Evolutionary conservation across 2,113 vertebrate genomes (phyloP).

Genomic region (Corythornis vintsioides): DNA sequence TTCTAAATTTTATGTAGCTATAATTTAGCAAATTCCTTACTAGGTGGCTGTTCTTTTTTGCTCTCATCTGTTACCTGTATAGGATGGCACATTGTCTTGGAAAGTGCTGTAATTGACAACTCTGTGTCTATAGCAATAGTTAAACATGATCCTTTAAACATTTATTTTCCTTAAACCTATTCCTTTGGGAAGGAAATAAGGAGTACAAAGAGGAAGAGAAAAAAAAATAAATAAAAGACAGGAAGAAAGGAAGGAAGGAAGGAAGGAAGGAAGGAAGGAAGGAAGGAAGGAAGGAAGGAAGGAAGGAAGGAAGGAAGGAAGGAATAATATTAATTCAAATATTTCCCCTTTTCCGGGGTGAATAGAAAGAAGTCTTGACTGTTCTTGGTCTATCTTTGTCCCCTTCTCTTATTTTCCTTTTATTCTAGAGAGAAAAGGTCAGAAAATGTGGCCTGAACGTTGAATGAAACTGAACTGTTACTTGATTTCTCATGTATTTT

Average conservation of each 20-base stretch:
- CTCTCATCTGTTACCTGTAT: neutral
- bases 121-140: neutral
- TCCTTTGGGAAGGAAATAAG: neutral
- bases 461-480: neutral
- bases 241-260: neutral
- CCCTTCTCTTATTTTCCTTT: neutral
- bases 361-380: neutral
- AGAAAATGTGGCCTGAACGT: neutral
- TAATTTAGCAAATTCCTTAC: neutral
- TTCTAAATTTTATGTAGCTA: neutral
- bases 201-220: neutral
- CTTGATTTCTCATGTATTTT: neutral
- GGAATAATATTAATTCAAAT: neutral
- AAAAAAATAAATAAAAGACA: neutral
- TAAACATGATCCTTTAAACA: neutral
- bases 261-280: neutral
- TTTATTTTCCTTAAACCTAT: neutral
- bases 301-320: neutral
- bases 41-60: neutral
- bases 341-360: neutral
- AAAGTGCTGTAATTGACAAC: neutral
- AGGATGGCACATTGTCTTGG: neutral
- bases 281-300: neutral
- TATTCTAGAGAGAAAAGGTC: neutral
- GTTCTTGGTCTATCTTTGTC: neutral